A percentile compares a stretch with the other conserved stretches of the same genome.
Evolutionary conservation across 1,140 invertebrate species (phyloP).

Genomic region (Drosophila miranda): DNA sequence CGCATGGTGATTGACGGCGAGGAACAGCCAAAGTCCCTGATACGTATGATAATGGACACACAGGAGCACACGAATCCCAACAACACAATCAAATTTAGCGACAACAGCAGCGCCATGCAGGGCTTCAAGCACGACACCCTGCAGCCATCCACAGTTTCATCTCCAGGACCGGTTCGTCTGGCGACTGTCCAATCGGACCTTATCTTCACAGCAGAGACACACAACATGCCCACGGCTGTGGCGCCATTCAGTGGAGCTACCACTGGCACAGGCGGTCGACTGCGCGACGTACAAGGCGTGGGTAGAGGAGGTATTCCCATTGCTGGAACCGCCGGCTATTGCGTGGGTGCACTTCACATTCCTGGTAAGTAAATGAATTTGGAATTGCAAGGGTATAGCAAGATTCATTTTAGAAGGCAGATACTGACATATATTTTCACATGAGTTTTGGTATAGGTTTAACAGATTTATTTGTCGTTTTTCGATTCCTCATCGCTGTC

Average conservation of each 20-base stretch:
- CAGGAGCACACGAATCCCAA: conserved; percentile 93
- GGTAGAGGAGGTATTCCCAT: conserved; percentile 96
- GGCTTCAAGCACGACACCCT: conserved; percentile 89
- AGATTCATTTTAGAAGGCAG: background rate
- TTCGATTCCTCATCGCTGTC: too few species aligned
- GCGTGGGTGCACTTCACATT: conserved; percentile 95
- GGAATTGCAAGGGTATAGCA: too few species aligned
- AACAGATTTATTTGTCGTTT: too few species aligned
- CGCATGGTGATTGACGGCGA: conserved; percentile 92
- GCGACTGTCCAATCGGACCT: conserved; percentile 89
- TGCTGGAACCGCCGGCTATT: conserved; percentile 98
- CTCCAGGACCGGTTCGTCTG: conserved; percentile 86
- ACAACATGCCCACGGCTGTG: conserved; percentile 98
- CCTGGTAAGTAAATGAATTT: conserved; percentile 85
- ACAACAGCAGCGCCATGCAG: conserved; percentile 97
- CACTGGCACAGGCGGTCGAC: conserved; percentile 97
- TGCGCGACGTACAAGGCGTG: conserved; percentile 96
- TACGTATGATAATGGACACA: conserved; percentile 96
- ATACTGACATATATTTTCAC: too few species aligned
- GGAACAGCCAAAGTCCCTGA: conserved; percentile 90
- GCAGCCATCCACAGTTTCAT: conserved; percentile 85
- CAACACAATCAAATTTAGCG: conserved; percentile 98
- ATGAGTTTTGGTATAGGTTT: too few species aligned
- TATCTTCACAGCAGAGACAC: conserved; percentile 99
- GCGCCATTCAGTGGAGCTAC: conserved; percentile 97